Conservation (phyloP, 2,888 invertebrate species). For the Acholoe squamosa region DNA sequence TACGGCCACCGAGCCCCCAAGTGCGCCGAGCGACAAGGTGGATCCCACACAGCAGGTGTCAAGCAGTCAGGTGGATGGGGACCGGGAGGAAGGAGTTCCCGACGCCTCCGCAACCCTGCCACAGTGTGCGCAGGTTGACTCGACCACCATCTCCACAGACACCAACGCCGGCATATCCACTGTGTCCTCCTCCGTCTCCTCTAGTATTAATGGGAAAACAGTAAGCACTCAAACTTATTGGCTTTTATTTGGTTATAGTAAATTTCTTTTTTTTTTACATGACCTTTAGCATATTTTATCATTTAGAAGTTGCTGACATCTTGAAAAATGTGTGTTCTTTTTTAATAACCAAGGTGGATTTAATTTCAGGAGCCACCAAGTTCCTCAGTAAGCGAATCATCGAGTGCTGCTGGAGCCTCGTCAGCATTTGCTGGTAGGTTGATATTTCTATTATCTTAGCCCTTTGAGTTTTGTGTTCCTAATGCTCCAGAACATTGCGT, state of each 20-base stretch:
- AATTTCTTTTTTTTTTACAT: too few species aligned
- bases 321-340: too few species aligned
- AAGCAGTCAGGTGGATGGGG: constrained; percentile 37
- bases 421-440: constrained; percentile 28
- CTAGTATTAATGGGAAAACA: neutral
- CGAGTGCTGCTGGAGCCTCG: neutral
- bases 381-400: neutral
- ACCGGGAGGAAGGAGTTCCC: neutral
- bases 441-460: too few species aligned
- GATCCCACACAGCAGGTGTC: neutral
- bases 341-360: too few species aligned
- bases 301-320: too few species aligned
- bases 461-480: too few species aligned
- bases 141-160: neutral
- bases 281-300: neutral
- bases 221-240: too few species aligned
- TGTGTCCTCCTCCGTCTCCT: neutral
- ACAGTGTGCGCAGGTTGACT: constrained; percentile 36
- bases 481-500: too few species aligned
- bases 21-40: neutral
- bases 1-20: neutral
- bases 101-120: neutral
- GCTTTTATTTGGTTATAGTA: too few species aligned
- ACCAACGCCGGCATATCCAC: neutral
- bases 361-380: constrained; percentile 23